Evolutionary conservation across 2,113 vertebrate genomes (phyloP).

Genomic region (Nannospalax galili): DNA sequence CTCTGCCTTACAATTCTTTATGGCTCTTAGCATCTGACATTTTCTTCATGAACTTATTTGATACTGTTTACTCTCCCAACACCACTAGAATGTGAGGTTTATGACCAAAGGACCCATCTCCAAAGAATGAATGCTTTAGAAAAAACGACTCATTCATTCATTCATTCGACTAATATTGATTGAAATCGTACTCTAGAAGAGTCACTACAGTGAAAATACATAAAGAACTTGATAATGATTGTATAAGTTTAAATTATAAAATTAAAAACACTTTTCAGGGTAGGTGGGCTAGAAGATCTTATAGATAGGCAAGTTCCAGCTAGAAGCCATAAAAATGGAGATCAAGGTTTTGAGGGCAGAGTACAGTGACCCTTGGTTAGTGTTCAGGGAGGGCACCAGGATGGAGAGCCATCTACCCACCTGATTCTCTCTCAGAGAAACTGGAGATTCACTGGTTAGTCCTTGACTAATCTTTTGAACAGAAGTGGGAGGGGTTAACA

Average conservation of each 20-base stretch:
- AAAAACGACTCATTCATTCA: background rate
- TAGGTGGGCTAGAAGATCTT: background rate
- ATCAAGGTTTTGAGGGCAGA: background rate
- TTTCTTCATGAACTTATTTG: background rate
- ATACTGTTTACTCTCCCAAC: background rate
- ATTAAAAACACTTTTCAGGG: background rate
- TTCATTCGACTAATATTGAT: background rate
- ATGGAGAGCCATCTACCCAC: background rate
- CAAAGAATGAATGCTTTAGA: constrained; percentile 5
- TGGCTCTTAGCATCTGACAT: background rate
- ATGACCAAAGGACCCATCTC: background rate
- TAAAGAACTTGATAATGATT: background rate
- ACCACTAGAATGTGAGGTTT: constrained; percentile 12
- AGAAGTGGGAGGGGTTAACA: background rate
- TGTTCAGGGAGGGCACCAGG: background rate
- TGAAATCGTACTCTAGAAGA: background rate
- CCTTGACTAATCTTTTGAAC: background rate
- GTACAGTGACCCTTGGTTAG: background rate
- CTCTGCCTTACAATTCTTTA: background rate
- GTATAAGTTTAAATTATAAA: background rate
- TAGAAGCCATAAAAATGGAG: background rate
- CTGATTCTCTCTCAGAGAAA: background rate
- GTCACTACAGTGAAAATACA: background rate
- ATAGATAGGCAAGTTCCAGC: background rate
- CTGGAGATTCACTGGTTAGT: background rate